Evolutionary conservation across 2,888 invertebrate genomes (phyloP), one percentile per base, ranked within the genome.

Genomic region (Nomada ruficornis): DNA sequence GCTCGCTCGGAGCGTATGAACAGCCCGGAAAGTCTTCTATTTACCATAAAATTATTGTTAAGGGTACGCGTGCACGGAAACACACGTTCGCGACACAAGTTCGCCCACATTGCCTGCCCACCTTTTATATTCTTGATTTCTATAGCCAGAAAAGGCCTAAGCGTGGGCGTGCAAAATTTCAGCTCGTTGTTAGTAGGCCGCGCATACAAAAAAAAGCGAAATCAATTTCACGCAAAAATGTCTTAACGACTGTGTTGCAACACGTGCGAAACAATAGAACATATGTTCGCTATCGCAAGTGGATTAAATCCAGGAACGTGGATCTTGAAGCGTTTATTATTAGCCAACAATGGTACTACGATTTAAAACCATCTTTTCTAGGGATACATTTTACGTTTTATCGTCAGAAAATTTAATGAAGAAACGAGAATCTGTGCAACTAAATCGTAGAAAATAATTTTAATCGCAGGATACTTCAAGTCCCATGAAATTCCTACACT

Each of bases 141-240:
- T 74, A 71, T 59, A 63, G 59, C 73, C 76, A 70, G 74, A 77
- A 74, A 74, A 80, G 72, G 82, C 67, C 57, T 67, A 71, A 18
- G 63, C 59, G 84, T 84, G 80, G 84, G 84, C 44, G 84, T 57
- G 71, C 80, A 68, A 84, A 84, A 83, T 84, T 84, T 80, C 64
- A 65, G 83, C 60, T 42, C 59, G 60, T 70, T 72, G 77, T 80
- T 71, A 77, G 72, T 83, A 80, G 71, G 76, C 63, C 75, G 72
- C 47, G 59, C 52, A 36, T 63, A 76, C 11, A 26, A 57, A 57
- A 23, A 83, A 72, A 55, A 57, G n/a, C 57, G 69, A 63, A 23
- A 75, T 69, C 70, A 60, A 80, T 52, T 80, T 69, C 75, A 13
- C 64, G 26, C 64, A 64, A 59, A 60, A 64, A 50, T n/a, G 57